A percentile compares a stretch with the other conserved stretches of the same genome.
Evolutionary conservation across 2,888 invertebrate genomes (phyloP).

Genomic region (Trachelus iudaicus): DNA sequence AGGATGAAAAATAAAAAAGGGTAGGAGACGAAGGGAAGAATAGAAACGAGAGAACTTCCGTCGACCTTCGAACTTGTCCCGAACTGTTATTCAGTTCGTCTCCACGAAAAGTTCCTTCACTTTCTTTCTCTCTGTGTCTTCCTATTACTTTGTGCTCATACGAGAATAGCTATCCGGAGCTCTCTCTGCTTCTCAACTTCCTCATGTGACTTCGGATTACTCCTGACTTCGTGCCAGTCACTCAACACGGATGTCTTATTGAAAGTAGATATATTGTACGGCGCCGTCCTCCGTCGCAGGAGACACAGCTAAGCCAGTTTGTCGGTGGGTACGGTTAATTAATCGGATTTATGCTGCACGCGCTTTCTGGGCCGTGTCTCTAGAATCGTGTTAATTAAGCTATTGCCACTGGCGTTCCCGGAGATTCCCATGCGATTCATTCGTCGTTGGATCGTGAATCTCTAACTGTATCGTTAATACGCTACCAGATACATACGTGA

Average conservation of each 20-base stretch:
- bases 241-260: not conserved
- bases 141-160: not conserved
- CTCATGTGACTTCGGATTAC: not conserved
- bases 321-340: not conserved
- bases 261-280: not conserved
- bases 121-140: not conserved
- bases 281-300: not conserved
- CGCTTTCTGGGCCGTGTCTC: not conserved
- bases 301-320: not conserved
- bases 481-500: not conserved
- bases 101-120: not conserved
- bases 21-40: not conserved
- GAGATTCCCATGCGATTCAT: not conserved
- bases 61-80: not conserved
- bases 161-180: too few species aligned
- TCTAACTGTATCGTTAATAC: not conserved
- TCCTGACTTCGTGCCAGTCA: not conserved
- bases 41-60: not conserved
- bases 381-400: not conserved
- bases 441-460: not conserved
- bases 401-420: not conserved
- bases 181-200: not conserved
- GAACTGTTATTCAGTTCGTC: not conserved
- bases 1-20: not conserved
- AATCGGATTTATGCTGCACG: not conserved